A percentile compares a stretch with the other conserved stretches of the same genome.
phyloP scores from a whole-genome alignment of 2,888 invertebrate species.

The Andricus curvator region DNA sequence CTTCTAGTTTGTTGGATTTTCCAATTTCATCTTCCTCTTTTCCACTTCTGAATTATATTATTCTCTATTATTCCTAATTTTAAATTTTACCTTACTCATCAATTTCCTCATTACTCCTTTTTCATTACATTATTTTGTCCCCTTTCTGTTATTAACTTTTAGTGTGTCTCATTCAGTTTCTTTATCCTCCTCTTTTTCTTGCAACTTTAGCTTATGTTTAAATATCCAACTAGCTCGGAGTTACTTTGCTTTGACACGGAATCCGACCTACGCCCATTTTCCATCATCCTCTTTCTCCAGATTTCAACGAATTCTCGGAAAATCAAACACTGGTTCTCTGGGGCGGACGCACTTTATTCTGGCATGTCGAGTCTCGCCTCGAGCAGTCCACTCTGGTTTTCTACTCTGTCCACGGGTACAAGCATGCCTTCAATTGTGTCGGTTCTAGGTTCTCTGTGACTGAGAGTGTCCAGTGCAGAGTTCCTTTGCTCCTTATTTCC shows the following conservation, averaged over 20 bases:
- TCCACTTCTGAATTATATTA: too few relatives aligned
- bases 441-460: neutral
- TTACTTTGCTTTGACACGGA: neutral
- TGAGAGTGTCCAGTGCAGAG: neutral
- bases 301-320: neutral
- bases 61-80: too few relatives aligned
- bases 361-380: conserved; percentile 32
- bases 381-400: conserved; percentile 10
- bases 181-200: too few relatives aligned
- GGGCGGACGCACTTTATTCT: conserved; percentile 33
- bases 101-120: too few relatives aligned
- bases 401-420: conserved; percentile 11
- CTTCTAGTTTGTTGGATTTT: too few relatives aligned
- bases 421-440: neutral
- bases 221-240: too few relatives aligned
- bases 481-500: neutral
- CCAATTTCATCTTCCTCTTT: too few relatives aligned
- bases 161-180: too few relatives aligned
- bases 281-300: neutral
- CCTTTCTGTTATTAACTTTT: too few relatives aligned
- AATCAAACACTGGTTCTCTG: neutral
- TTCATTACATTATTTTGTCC: too few relatives aligned
- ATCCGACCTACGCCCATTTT: neutral
- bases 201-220: neutral
- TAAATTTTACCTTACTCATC: too few relatives aligned